Evolutionary conservation across 1,140 invertebrate species (phyloP), one percentile per base, ranked within the genome.

Genomic region (Tyrophagus putrescentiae): DNA sequence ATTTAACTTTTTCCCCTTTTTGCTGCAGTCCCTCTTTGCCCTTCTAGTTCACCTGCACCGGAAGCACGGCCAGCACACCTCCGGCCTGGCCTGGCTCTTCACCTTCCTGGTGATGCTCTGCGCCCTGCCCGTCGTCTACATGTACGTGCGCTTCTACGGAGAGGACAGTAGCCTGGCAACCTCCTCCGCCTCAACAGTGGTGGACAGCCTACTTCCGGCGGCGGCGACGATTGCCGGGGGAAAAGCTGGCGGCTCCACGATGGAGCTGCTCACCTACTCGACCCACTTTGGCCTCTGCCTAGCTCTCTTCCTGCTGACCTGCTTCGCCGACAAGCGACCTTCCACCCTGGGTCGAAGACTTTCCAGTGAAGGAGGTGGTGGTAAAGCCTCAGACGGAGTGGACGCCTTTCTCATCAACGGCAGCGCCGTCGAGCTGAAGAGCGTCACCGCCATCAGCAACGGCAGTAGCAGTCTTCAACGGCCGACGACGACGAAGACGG

Each of bases 51-150:
- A 80, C 60, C 83, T 83, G 63, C 90, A 91, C 70, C 80, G 81
- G 68, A 85, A 83, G 70, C 78, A 80, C 76, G 91, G 90, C 28
- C 75, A 92, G 62, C 75, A 83, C 65, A 84, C 87, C 13, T 93
- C 90, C 16, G 90, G 89, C 88, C 48, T 73, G 88, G 65, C 91
- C 92, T 70, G 72, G 87, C 39, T 95, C 92, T 73, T 95, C 87
- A 87, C 76, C 16, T 32, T 58, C 7, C 21, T 90, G 29, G 69
- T 21, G 45, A 36, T 61, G 29, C 39, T 33, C 23, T 16, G 16
- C 9, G 50, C 13, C 25, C 27, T 39, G 16, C 34, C 27, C 57
- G 27, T 60, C 4, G 7, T 62, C 23, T 48, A 28, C 34, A 36
- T 45, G 32, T 60, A 23, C 28, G 41, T 54, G 32, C 41, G 36